Base-by-base conservation (phyloP, 2,113 vertebrate genomes). In the Gasterosteus aculeatus region DNA sequence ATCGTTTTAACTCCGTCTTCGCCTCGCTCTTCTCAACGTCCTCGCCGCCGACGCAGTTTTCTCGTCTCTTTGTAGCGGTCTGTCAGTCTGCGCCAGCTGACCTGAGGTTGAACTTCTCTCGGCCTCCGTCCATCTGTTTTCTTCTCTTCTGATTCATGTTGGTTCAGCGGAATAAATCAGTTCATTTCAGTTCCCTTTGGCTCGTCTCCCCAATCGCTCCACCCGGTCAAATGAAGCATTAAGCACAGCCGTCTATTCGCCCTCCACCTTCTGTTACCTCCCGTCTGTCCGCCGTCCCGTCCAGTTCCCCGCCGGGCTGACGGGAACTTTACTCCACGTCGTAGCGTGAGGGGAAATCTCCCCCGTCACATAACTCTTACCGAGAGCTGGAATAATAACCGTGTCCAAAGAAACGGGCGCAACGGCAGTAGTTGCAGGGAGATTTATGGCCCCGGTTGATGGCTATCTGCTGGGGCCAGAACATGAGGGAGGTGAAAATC, bases 281-380 rank as follows among this genome's bases (percentile, higher is more conserved):
- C n/a, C n/a, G n/a, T n/a, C n/a, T n/a, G n/a, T n/a, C n/a, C n/a
- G n/a, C n/a, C n/a, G n/a, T n/a, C n/a, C n/a, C n/a, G n/a, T n/a
- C n/a, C n/a, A n/a, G n/a, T n/a, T n/a, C n/a, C n/a, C n/a, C n/a
- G n/a, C n/a, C n/a, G 57, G 81, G 80, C 72, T 12, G 53, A 61
- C 33, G 70, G 87, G 80, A 75, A 82, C 80, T 73, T 49, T 83
- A 81, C 78, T 91, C 87, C 51, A 51, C 92, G 88, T 78, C 88
- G 75, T 80, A 85, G 85, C 85, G 83, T 56, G 51, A 67, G 77
- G 60, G 68, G 75, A 84, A 83, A 85, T 77, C 85, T 82, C 80
- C 73, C 73, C 16, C 33, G 53, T 85, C 88, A 84, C 86, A 90
- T 91, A 91, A 92, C 85, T 92, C 88, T 89, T 88, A 89, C 82